phyloP scores from a whole-genome alignment of 1,140 invertebrate species.

The Ephestia elutella region DNA sequence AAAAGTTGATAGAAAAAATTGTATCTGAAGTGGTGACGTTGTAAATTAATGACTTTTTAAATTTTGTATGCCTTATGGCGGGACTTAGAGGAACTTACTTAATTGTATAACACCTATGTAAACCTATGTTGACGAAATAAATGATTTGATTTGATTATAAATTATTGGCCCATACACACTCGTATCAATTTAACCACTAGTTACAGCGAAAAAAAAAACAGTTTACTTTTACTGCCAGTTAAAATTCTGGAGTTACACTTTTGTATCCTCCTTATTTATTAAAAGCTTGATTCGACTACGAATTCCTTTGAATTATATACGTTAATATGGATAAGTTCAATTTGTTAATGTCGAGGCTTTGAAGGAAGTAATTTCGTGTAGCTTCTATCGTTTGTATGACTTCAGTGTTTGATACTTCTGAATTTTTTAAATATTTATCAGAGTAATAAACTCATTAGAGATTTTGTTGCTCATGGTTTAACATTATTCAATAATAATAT shows the following conservation, averaged over 20 bases:
- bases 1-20: too few species aligned
- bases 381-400: neutral
- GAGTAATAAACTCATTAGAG: neutral
- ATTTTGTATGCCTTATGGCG: too few species aligned
- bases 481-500: too few species aligned
- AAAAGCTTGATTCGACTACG: neutral
- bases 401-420: neutral
- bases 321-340: conserved; percentile 2
- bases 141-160: too few species aligned
- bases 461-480: too few species aligned
- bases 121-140: too few species aligned
- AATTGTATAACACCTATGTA: too few species aligned
- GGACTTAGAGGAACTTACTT: too few species aligned
- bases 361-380: neutral
- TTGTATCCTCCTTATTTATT: neutral
- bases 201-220: neutral
- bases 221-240: neutral
- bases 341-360: neutral
- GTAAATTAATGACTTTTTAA: too few species aligned
- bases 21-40: too few species aligned
- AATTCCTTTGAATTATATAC: neutral
- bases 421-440: neutral
- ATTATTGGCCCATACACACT: too few species aligned
- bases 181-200: too few species aligned
- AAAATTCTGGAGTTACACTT: neutral